Conservation (phyloP, 64 coral and sea anemone genomes). For the Porites australiensis region DNA sequence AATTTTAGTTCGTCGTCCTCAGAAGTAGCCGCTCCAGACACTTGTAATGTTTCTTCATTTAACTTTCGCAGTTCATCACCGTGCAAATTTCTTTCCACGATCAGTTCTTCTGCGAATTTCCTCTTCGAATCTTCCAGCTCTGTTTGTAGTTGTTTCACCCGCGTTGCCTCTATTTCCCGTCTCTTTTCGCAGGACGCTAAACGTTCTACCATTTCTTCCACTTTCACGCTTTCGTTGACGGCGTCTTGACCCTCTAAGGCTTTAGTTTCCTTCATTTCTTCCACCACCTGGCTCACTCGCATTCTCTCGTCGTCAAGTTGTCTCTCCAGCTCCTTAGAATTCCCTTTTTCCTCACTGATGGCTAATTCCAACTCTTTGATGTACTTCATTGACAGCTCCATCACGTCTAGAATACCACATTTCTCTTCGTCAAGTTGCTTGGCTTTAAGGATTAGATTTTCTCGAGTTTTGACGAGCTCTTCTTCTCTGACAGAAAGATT, state of each 20-base stretch:
- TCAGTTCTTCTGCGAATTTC: slow-evolving; percentile 68
- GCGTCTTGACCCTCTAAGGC: not conserved
- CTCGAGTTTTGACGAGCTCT: slow-evolving; percentile 63
- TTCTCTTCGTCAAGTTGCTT: slow-evolving; percentile 89
- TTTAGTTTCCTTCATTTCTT: slow-evolving; percentile 58
- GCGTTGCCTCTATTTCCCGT: slow-evolving; percentile 50
- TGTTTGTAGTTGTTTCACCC: slow-evolving; percentile 47
- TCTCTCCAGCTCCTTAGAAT: slow-evolving; percentile 60
- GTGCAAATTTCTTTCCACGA: slow-evolving; percentile 65
- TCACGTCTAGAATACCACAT: slow-evolving; percentile 75
- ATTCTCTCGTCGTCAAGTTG: slow-evolving; percentile 49
- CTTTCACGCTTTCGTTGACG: not conserved
- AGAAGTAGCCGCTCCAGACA: slow-evolving; percentile 79
- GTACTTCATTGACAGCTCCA: slow-evolving; percentile 76
- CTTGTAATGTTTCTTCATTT: slow-evolving; percentile 78
- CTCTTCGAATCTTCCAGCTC: slow-evolving; percentile 82
- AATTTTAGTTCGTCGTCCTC: slow-evolving; percentile 85
- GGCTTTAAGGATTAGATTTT: slow-evolving; percentile 65
- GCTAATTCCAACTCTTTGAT: slow-evolving; percentile 74
- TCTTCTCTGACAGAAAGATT: slow-evolving; percentile 70
- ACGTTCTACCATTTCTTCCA: slow-evolving; percentile 56
- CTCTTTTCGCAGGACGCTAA: slow-evolving; percentile 61
- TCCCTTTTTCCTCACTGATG: slow-evolving; percentile 63
- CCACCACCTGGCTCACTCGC: slow-evolving; percentile 44
- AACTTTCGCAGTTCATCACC: slow-evolving; percentile 85